Conservation (phyloP, 2,888 invertebrate genomes). For the Tipula vernalis region DNA sequence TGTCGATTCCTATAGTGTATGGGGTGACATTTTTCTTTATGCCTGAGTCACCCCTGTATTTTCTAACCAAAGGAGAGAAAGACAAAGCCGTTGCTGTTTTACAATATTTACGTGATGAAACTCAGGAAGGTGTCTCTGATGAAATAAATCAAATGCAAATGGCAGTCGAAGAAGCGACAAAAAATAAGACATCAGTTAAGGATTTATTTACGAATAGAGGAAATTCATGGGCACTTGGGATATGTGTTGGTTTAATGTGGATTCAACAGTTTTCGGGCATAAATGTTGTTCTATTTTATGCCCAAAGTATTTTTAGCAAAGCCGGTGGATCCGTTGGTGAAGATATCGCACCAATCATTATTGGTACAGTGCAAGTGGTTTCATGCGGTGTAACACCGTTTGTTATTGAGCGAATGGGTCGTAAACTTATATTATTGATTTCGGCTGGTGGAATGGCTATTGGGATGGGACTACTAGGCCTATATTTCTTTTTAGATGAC, state of each 20-base stretch:
- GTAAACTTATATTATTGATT: conserved; percentile 55
- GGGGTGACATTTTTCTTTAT: conserved; percentile 51
- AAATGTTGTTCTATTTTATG: conserved; percentile 70
- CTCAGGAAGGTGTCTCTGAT: conserved; percentile 44
- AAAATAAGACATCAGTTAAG: conserved; percentile 31
- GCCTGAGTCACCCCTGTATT: conserved; percentile 71
- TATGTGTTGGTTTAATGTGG: conserved; percentile 57
- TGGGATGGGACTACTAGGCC: conserved; percentile 41
- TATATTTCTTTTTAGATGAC: conserved; percentile 50
- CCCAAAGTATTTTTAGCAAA: conserved; percentile 54
- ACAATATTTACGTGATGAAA: conserved; percentile 50
- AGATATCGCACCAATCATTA: conserved; percentile 56
- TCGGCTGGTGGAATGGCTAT: conserved; percentile 57
- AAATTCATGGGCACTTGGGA: conserved; percentile 63
- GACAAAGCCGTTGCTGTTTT: conserved; percentile 50
- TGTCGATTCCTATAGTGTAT: conserved; percentile 48
- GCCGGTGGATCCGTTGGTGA: conserved; percentile 51
- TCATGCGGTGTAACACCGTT: conserved; percentile 60
- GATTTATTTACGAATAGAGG: conserved; percentile 53
- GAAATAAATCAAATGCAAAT: conserved; percentile 51
- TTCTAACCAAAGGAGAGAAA: conserved; percentile 42
- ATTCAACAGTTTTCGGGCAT: conserved; percentile 79
- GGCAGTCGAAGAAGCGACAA: conserved; percentile 34
- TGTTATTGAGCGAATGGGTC: conserved; percentile 65
- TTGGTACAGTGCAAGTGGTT: conserved; percentile 55